Percentiles rank a stretch among this genome's conserved stretches.
These are phyloP conservation scores for Isaurus tuberculatus DNA, from an alignment of 92 coral and sea anemone genomes.

Conservation along the genomic window DNA sequence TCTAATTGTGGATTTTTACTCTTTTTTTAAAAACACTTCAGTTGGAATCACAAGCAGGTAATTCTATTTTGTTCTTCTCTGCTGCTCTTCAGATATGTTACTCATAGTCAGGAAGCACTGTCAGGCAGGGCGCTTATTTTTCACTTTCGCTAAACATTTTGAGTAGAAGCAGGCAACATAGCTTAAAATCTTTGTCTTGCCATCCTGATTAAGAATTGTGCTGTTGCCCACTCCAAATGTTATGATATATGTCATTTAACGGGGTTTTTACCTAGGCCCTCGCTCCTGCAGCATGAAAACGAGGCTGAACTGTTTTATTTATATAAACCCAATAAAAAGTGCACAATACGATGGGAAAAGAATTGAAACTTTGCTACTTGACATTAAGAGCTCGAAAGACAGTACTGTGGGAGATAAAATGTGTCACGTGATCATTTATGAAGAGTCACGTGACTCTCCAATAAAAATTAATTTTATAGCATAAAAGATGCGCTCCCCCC, in stretches of 20 bases:
- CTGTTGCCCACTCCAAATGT: too few relatives aligned
- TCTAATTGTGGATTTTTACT: too few relatives aligned
- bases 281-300: background rate
- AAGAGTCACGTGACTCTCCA: slow-evolving; percentile 55
- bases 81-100: too few relatives aligned
- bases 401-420: slow-evolving; percentile 44
- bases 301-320: background rate
- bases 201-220: too few relatives aligned
- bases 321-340: slow-evolving; percentile 24
- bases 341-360: slow-evolving; percentile 2
- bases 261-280: slow-evolving; percentile 47
- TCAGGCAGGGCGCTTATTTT: too few relatives aligned
- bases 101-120: background rate
- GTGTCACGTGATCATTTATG: slow-evolving; percentile 55
- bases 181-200: too few relatives aligned
- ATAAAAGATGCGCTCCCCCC: slow-evolving; percentile 38
- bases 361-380: background rate
- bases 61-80: too few relatives aligned
- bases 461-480: slow-evolving; percentile 45
- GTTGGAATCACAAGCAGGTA: too few relatives aligned
- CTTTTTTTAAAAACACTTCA: too few relatives aligned
- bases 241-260: slow-evolving; percentile 27
- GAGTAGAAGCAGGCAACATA: too few relatives aligned
- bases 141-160: too few relatives aligned
- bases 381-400: slow-evolving; percentile 14